Percentiles rank a stretch among this genome's conserved stretches.
These are phyloP conservation scores for Synodontis membranacea DNA, from an alignment of 2,113 vertebrate species.

Conservation along the genomic window DNA sequence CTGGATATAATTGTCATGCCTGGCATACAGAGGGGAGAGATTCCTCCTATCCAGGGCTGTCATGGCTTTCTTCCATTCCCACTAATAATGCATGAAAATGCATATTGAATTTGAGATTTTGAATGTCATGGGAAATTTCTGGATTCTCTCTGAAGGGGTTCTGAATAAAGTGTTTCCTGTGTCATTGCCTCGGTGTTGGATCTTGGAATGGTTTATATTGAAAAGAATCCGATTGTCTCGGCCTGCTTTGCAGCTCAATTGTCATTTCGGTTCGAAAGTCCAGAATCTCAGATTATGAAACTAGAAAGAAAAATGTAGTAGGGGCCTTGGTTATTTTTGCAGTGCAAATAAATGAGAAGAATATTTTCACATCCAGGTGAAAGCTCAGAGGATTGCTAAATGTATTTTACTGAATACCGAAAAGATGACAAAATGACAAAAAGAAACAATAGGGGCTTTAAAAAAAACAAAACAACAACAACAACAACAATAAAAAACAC, in stretches of 20 bases:
- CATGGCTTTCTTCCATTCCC: not conserved
- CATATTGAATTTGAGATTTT: not conserved
- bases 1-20: constrained; percentile 11
- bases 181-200: not conserved
- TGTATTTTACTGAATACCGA: not conserved
- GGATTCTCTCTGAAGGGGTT: not conserved
- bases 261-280: not conserved
- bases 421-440: not conserved
- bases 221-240: not conserved
- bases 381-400: no score
- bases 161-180: not conserved
- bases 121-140: not conserved
- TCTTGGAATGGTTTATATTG: no score
- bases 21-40: constrained; percentile 4
- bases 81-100: not conserved
- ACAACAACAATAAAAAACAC: not conserved
- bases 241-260: not conserved
- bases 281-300: not conserved
- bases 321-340: no score
- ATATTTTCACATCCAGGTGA: not conserved
- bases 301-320: no score
- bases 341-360: not conserved
- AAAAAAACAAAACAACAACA: no score
- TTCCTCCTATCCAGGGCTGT: not conserved
- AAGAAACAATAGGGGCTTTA: no score